These are phyloP conservation scores for Odobenus rosmarus DNA, from an alignment of 2,113 vertebrate species.

Conservation along the genomic window DNA sequence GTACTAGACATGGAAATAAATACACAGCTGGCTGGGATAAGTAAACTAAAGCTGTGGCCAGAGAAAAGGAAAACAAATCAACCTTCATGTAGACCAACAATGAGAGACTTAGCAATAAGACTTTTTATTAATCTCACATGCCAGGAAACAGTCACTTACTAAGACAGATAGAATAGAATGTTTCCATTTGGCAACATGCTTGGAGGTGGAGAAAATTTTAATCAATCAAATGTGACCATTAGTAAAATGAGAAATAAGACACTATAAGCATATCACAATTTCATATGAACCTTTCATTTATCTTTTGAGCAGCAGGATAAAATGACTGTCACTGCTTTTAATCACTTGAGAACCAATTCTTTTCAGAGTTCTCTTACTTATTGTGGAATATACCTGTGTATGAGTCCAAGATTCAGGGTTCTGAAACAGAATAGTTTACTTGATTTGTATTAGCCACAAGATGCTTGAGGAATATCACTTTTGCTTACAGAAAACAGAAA, in stretches of 20 bases:
- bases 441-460: constrained; percentile 15
- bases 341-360: constrained; percentile 66
- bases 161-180: constrained; percentile 79
- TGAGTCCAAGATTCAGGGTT: constrained; percentile 1
- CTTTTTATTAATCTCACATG: constrained; percentile 80
- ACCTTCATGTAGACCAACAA: constrained; percentile 62
- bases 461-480: constrained; percentile 46
- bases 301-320: constrained; percentile 65
- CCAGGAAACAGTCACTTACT: constrained; percentile 74
- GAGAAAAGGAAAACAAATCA: constrained; percentile 59
- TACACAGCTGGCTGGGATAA: constrained; percentile 19
- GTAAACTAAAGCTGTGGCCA: constrained; percentile 58
- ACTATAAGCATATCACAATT: constrained; percentile 42
- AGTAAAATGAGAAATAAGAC: constrained; percentile 75
- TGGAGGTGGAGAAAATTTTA: constrained; percentile 75
- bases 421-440: constrained; percentile 62
- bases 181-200: constrained; percentile 82
- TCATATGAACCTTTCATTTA: constrained; percentile 67
- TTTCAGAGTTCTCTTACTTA: constrained; percentile 58
- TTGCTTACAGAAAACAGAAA: constrained; percentile 59
- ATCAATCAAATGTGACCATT: constrained; percentile 78
- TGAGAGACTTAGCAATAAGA: constrained; percentile 69
- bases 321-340: constrained; percentile 68
- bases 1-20: constrained; percentile 63
- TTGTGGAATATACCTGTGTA: constrained; percentile 47